Conservation (phyloP, 2,797 vertebrate species). For the Phoxinus dragarum region DNA sequence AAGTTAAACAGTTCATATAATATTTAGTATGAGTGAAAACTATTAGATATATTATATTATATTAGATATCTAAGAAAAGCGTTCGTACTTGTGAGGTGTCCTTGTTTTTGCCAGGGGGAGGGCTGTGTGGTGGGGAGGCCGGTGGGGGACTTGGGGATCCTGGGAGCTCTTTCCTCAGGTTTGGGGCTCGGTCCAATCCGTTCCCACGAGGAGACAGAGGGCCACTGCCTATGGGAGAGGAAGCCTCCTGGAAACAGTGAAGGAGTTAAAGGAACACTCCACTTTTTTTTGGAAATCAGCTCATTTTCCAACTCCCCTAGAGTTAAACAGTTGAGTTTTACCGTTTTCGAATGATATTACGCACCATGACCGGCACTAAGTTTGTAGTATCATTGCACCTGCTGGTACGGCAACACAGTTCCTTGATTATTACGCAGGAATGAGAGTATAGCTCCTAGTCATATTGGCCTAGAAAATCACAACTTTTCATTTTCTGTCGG, state of each 20-base stretch:
- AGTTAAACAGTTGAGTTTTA: no score
- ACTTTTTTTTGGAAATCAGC: no score
- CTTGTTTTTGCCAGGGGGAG: conserved; percentile 78
- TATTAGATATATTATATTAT: no score
- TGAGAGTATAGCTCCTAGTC: no score
- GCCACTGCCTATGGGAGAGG: conserved; percentile 82
- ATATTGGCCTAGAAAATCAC: no score
- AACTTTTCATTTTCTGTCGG: no score
- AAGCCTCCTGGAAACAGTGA: conserved; percentile 79
- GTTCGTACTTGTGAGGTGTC: conserved; percentile 78
- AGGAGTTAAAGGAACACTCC: conserved; percentile 43
- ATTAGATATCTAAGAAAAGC: not conserved
- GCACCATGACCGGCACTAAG: no score
- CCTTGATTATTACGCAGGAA: no score
- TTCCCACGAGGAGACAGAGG: conserved; percentile 75
- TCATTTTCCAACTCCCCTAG: no score
- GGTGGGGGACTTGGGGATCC: conserved; percentile 78
- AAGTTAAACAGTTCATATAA: not conserved
- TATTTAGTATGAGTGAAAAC: not conserved
- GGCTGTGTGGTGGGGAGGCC: conserved; percentile 78
- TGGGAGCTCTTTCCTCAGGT: conserved; percentile 76
- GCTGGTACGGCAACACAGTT: no score
- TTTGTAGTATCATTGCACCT: no score
- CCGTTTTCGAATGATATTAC: no score
- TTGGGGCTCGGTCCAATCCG: conserved; percentile 76